Conservation (phyloP, 2,113 vertebrate genomes). For the Proterorhinus semilunaris region DNA sequence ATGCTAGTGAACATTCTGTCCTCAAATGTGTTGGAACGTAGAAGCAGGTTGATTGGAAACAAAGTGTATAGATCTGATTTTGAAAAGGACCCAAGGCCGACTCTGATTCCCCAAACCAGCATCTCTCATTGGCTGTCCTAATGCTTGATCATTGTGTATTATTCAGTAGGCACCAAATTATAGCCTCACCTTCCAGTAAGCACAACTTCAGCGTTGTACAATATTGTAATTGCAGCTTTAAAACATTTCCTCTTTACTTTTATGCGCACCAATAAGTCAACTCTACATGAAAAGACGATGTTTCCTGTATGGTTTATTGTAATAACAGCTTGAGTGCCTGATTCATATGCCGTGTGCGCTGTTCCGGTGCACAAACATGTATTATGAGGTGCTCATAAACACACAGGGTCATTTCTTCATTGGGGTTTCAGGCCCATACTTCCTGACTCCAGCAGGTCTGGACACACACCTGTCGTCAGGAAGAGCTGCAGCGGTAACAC, state of each 20-base stretch:
- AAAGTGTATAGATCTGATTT: too few relatives aligned
- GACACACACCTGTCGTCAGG: slow-evolving; percentile 55
- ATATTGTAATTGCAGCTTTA: neutral
- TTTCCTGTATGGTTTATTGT: neutral
- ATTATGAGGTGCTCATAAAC: slow-evolving; percentile 24
- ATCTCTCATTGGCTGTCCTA: too few relatives aligned
- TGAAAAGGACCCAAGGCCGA: too few relatives aligned
- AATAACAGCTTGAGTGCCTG: neutral
- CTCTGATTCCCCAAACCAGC: too few relatives aligned
- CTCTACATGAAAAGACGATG: neutral
- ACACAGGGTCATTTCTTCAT: slow-evolving; percentile 39
- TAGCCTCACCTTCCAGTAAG: too few relatives aligned
- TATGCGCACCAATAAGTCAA: neutral
- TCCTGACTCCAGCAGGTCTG: slow-evolving; percentile 56
- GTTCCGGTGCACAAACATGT: slow-evolving; percentile 23
- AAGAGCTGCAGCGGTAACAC: slow-evolving; percentile 16
- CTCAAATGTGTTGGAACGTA: too few relatives aligned
- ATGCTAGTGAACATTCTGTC: too few relatives aligned
- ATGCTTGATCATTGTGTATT: too few relatives aligned
- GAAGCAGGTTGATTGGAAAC: too few relatives aligned
- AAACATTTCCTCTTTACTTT: neutral
- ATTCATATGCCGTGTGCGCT: slow-evolving; percentile 4
- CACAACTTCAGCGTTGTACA: neutral
- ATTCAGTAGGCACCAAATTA: too few relatives aligned
- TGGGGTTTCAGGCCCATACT: slow-evolving; percentile 27